Evolutionary conservation across 2,797 vertebrate species (phyloP).

Genomic region (Enteromius fasciolatus): DNA sequence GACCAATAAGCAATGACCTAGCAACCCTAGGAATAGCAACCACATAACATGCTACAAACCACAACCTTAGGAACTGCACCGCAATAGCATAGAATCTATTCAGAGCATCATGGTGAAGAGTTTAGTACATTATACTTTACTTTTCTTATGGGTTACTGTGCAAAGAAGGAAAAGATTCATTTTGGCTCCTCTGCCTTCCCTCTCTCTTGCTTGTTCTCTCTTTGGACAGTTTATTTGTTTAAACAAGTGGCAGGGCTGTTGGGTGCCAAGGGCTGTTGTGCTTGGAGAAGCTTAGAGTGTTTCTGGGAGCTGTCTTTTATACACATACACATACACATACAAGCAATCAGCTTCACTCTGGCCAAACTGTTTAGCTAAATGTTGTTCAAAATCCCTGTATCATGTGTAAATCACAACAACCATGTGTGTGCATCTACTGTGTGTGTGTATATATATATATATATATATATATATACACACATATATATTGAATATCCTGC

Average conservation of each 20-base stretch:
- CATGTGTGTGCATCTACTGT: background rate
- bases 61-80: background rate
- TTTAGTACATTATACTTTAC: background rate
- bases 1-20: background rate
- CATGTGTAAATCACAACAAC: slow-evolving; percentile 3
- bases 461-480: no score
- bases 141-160: slow-evolving; percentile 5
- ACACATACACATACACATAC: slow-evolving; percentile 21
- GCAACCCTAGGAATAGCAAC: background rate
- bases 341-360: slow-evolving; percentile 61
- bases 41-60: background rate
- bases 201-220: slow-evolving; percentile 63
- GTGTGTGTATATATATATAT: background rate
- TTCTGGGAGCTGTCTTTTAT: slow-evolving; percentile 64
- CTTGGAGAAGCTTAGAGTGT: slow-evolving; percentile 72
- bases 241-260: slow-evolving; percentile 75
- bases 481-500: background rate
- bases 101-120: background rate
- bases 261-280: slow-evolving; percentile 77
- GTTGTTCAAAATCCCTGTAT: slow-evolving; percentile 53
- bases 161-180: background rate
- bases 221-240: slow-evolving; percentile 76
- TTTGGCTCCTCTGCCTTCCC: slow-evolving; percentile 53
- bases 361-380: slow-evolving; percentile 75
- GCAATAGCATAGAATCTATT: background rate